Base-by-base conservation (phyloP, 2,113 vertebrate species). In the Condylura cristata region DNA sequence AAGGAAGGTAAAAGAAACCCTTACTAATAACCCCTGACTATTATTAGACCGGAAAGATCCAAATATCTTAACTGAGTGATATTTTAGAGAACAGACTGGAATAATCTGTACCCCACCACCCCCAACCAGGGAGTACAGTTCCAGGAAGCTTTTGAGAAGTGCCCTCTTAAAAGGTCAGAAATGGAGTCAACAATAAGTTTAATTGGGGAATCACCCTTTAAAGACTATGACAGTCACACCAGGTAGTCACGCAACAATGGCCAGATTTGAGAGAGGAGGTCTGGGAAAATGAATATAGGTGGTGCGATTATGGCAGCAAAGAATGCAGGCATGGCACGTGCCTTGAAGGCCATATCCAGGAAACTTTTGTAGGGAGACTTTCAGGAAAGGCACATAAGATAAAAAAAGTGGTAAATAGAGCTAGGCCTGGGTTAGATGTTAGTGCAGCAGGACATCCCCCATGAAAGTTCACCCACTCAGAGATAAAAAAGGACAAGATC, bases 151-250 rank as follows among this genome's bases (percentile, higher is more conserved):
- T 75, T 66, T 92, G 74, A 94, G 85, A 95, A 85, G 82, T 92
- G 6, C 66, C 68, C 68, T 97, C 91, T 93, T 78, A 53, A 95
- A 97, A 95, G 78, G 96, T 95, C 94, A 96, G 79, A 90, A 28
- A 68, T 92, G 37, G 56, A 82, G 66, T 68, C 74, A 89, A 92
- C 58, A 86, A 39, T 60, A 81, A 65, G 39, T 83, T 90, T 75
- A 89, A 82, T 0, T 71, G 89, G 86, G 91, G 86, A 95, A 85
- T 86, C 37, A 79, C 72, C 68, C 82, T 95, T 92, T 88, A 94
- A 70, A 91, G 44, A 86, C 14, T 74, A 17, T 1, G 1, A 66
- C 51, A 90, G 89, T 58, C 74, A 80, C 1, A 78, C 37, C 68
- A 84, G 53, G 39, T 71, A 72, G 71, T 88, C 90, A 78, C 1